A percentile compares a stretch with the other conserved stretches of the same genome.
phyloP scores from a whole-genome alignment of 2,888 invertebrate species.

The Baronia brevicornis region DNA sequence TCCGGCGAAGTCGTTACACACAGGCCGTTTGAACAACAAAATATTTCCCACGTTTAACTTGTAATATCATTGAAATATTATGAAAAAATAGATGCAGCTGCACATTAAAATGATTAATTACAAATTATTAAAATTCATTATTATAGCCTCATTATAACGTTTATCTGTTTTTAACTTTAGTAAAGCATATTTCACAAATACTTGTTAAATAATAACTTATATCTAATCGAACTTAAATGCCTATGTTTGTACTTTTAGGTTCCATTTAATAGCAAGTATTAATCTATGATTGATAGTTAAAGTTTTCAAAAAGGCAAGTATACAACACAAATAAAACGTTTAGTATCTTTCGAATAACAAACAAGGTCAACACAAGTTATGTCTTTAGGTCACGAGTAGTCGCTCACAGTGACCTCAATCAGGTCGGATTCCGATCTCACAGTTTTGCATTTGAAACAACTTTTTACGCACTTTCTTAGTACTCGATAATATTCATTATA shows the following conservation, averaged over 20 bases:
- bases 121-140: no score
- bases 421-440: slow-evolving; percentile 55
- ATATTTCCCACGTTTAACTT: no score
- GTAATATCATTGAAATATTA: no score
- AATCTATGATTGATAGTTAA: slow-evolving; percentile 17
- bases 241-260: slow-evolving; percentile 56
- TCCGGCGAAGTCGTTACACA: no score
- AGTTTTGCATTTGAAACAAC: slow-evolving; percentile 37
- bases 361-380: slow-evolving; percentile 51
- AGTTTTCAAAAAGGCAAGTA: slow-evolving; percentile 18
- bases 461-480: slow-evolving; percentile 30
- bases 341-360: slow-evolving; percentile 41
- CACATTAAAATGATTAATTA: no score
- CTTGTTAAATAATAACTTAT: slow-evolving; percentile 14
- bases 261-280: slow-evolving; percentile 17
- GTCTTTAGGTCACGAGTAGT: slow-evolving; percentile 59
- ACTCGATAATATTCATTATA: slow-evolving; percentile 8
- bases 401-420: slow-evolving; percentile 59
- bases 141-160: no score
- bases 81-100: no score
- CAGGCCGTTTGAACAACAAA: no score
- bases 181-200: not conserved
- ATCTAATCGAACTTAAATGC: slow-evolving; percentile 19
- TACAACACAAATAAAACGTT: slow-evolving; percentile 22
- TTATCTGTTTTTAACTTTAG: no score